Conservation (phyloP, 2,797 vertebrate species). For the Acanthurus lineatus region DNA sequence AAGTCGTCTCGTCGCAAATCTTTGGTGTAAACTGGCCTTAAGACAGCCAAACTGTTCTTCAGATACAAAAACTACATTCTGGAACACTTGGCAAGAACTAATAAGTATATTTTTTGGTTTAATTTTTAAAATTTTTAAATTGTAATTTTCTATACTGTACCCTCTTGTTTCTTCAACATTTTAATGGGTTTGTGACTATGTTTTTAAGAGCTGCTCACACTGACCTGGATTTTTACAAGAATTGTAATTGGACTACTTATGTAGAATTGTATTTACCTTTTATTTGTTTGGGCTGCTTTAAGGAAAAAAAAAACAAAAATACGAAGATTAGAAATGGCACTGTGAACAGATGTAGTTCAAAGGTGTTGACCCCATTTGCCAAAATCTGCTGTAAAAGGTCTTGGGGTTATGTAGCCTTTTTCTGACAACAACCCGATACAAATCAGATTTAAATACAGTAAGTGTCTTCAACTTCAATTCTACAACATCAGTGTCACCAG, state of each 20-base stretch:
- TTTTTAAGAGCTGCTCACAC: neutral
- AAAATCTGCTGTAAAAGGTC: neutral
- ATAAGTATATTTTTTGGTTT: too few relatives aligned
- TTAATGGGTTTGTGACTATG: neutral
- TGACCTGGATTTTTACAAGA: too few relatives aligned
- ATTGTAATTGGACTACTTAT: too few relatives aligned
- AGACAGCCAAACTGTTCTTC: neutral
- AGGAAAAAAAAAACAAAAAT: too few relatives aligned
- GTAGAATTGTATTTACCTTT: neutral
- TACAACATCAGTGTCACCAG: slow-evolving; percentile 18
- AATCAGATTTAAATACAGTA: slow-evolving; percentile 23
- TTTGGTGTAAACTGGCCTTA: too few relatives aligned
- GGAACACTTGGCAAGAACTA: too few relatives aligned
- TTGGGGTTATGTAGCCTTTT: neutral
- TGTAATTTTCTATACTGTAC: too few relatives aligned
- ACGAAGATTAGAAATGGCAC: too few relatives aligned
- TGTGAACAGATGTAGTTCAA: neutral
- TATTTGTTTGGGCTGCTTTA: neutral
- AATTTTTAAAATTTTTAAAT: neutral
- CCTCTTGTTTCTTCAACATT: too few relatives aligned
- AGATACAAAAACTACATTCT: too few relatives aligned
- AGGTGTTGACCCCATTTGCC: neutral
- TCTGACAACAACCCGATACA: neutral
- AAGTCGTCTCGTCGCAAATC: too few relatives aligned
- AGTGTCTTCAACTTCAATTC: slow-evolving; percentile 15